These are phyloP conservation scores for Dicrurus megarhynchus DNA, from an alignment of 2,113 vertebrate genomes.

Conservation along the genomic window DNA sequence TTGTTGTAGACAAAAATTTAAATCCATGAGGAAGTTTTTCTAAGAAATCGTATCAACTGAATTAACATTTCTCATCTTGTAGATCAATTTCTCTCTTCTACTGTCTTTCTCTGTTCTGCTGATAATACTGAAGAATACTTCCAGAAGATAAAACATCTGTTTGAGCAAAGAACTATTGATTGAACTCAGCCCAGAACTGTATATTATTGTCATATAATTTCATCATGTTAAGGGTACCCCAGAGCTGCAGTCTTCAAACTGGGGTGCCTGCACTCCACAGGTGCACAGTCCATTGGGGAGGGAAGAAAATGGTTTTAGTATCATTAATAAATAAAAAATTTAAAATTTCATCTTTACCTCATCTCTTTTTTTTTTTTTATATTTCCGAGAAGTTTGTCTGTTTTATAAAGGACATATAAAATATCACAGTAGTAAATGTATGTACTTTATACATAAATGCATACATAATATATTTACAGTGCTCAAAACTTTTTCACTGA, in stretches of 20 bases:
- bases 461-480: neutral
- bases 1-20: neutral
- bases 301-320: neutral
- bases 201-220: neutral
- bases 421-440: neutral
- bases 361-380: neutral
- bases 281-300: fast-evolving
- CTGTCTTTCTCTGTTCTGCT: neutral
- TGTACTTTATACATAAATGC: neutral
- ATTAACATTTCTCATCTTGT: neutral
- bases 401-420: neutral
- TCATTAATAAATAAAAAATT: neutral
- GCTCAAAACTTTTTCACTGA: neutral
- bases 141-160: neutral
- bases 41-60: neutral
- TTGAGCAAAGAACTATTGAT: neutral
- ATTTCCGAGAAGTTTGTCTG: neutral
- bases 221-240: neutral
- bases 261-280: fast-evolving
- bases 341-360: neutral
- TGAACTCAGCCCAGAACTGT: neutral
- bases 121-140: neutral
- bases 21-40: neutral
- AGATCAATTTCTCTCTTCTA: neutral
- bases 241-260: neutral